Evolutionary conservation across 2,888 invertebrate species (phyloP).

Genomic region (Serrognathus titanus): DNA sequence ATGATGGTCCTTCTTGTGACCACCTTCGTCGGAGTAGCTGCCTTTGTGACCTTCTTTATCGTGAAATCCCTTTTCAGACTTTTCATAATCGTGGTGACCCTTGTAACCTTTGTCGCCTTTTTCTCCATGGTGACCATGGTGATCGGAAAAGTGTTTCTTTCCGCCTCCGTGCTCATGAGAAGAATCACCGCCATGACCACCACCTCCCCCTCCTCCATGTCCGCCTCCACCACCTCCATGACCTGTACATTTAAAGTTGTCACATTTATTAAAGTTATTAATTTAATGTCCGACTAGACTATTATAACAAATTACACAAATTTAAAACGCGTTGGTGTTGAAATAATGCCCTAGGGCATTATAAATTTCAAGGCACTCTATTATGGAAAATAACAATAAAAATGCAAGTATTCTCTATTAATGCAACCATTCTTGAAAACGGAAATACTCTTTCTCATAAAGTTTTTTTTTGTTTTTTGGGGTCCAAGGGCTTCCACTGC

Average conservation of each 20-base stretch:
- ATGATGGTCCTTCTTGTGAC: constrained; percentile 60
- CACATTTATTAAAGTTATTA: too few relatives aligned
- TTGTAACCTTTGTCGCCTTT: constrained; percentile 66
- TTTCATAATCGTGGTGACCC: constrained; percentile 61
- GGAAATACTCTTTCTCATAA: too few relatives aligned
- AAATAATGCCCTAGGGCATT: too few relatives aligned
- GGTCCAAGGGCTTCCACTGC: too few relatives aligned
- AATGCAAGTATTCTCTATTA: too few relatives aligned
- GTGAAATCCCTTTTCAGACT: constrained; percentile 64
- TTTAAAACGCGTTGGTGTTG: too few relatives aligned
- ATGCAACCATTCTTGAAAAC: too few relatives aligned
- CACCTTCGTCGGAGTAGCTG: constrained; percentile 62
- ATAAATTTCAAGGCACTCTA: too few relatives aligned
- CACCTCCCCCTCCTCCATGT: not conserved
- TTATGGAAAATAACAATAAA: too few relatives aligned
- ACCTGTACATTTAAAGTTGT: not conserved
- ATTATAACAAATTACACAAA: too few relatives aligned
- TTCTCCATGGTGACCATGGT: constrained; percentile 56
- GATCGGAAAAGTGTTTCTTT: constrained; percentile 55
- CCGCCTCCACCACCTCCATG: not conserved
- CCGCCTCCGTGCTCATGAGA: constrained; percentile 52
- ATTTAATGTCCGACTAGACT: too few relatives aligned
- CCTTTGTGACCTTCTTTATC: constrained; percentile 64
- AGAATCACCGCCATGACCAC: not conserved
- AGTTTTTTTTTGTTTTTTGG: too few relatives aligned